phyloP scores from a whole-genome alignment of 2,113 vertebrate species.

The Cyanoderma ruficeps region DNA sequence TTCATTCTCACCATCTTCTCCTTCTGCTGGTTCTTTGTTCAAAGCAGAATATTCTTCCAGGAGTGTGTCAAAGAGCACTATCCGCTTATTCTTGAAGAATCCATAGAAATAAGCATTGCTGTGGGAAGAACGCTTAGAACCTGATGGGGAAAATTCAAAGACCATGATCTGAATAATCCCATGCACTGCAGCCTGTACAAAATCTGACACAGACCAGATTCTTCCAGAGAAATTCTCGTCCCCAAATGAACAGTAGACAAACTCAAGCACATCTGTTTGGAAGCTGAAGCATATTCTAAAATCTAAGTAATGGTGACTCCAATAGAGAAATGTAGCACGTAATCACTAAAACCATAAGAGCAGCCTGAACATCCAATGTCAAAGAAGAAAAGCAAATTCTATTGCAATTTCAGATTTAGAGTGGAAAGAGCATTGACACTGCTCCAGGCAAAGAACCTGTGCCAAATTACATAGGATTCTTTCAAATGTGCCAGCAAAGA shows the following conservation, averaged over 20 bases:
- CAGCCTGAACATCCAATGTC: not conserved
- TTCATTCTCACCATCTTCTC: conserved; percentile 76
- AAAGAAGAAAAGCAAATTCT: not conserved
- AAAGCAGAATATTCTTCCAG: conserved; percentile 92
- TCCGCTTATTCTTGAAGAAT: conserved; percentile 98
- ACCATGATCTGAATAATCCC: not conserved
- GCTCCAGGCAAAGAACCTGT: not conserved
- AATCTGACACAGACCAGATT: not conserved
- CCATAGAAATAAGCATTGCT: conserved; percentile 99
- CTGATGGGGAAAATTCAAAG: conserved; percentile 67
- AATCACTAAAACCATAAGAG: not conserved
- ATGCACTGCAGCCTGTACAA: not conserved
- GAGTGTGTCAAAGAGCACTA: conserved; percentile 96
- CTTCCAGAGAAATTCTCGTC: not conserved
- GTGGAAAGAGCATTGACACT: not conserved
- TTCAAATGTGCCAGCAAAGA: not conserved
- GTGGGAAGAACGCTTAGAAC: conserved; percentile 96
- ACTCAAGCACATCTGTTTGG: not conserved
- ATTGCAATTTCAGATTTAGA: not conserved
- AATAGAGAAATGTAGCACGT: not conserved
- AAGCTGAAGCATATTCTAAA: not conserved
- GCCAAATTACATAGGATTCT: not conserved
- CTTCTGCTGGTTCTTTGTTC: conserved; percentile 81
- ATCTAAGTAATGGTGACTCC: not conserved
- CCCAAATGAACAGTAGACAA: not conserved